Conservation (phyloP, 1,140 invertebrate genomes). For the Saccostrea glomerata region DNA sequence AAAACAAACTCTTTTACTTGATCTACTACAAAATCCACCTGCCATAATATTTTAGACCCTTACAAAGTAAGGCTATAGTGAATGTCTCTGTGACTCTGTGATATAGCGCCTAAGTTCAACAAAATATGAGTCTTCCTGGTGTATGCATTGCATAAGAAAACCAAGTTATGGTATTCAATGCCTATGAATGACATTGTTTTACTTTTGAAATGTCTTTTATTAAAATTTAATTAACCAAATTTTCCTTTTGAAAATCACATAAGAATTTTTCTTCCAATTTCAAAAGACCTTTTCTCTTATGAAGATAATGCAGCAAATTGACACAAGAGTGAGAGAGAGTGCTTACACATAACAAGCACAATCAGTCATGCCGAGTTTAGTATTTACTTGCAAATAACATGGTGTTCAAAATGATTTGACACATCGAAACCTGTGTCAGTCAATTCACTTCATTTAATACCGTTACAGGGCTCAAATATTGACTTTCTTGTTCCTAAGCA, state of each 20-base stretch:
- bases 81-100: background rate
- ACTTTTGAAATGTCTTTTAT: background rate
- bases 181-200: background rate
- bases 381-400: background rate
- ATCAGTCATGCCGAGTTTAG: background rate
- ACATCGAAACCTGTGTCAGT: background rate
- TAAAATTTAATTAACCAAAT: conserved; percentile 9
- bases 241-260: background rate
- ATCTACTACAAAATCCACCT: too few relatives aligned
- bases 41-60: too few relatives aligned
- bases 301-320: background rate
- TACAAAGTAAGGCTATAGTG: background rate
- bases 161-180: background rate
- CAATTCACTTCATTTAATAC: conserved; percentile 3
- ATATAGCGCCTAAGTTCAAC: background rate
- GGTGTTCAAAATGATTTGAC: background rate
- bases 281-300: background rate
- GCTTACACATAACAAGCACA: background rate
- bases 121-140: background rate
- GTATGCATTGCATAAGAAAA: background rate
- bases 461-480: background rate
- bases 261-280: background rate
- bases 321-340: background rate
- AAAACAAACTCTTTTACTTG: too few relatives aligned
- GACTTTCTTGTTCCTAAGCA: conserved; percentile 12